Evolutionary conservation across 2,113 vertebrate species (phyloP).

Genomic region (Pedionomus torquatus): DNA sequence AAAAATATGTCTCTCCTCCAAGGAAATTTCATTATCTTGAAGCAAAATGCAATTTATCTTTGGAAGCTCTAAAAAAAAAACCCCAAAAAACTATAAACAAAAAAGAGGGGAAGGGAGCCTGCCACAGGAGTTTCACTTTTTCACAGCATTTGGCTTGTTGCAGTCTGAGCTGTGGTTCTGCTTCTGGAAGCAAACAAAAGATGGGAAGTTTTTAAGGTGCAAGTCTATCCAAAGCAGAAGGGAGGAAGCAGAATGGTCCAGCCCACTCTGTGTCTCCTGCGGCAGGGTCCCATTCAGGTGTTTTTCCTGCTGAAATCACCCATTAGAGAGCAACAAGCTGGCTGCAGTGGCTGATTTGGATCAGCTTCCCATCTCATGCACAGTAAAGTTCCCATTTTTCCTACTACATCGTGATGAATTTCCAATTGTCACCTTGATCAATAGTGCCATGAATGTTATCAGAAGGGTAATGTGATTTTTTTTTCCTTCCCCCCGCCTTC

Average conservation of each 20-base stretch:
- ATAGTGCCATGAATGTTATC: not conserved
- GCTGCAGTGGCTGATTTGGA: not conserved
- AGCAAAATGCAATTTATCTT: constrained; percentile 40
- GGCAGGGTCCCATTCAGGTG: not conserved
- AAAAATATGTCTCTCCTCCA: not conserved
- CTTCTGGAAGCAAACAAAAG: not conserved
- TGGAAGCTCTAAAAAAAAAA: not conserved
- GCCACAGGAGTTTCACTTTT: not conserved
- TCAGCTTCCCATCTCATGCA: not conserved
- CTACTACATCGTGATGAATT: not conserved
- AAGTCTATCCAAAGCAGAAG: not conserved
- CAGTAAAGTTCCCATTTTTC: not conserved
- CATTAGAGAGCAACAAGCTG: not conserved
- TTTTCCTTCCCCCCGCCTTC: not conserved
- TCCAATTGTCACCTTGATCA: constrained; percentile 21
- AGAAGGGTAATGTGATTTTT: not conserved
- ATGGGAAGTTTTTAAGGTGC: not conserved
- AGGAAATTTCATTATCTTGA: constrained; percentile 44
- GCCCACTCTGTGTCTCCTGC: not conserved
- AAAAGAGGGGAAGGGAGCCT: not conserved
- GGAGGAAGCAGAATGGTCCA: not conserved
- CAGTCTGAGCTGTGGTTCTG: not conserved
- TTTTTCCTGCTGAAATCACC: not conserved
- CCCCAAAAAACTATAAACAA: not conserved
- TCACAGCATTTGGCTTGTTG: not conserved